Conservation (phyloP, 2,888 invertebrate genomes). For the Gryllus longicercus region DNA sequence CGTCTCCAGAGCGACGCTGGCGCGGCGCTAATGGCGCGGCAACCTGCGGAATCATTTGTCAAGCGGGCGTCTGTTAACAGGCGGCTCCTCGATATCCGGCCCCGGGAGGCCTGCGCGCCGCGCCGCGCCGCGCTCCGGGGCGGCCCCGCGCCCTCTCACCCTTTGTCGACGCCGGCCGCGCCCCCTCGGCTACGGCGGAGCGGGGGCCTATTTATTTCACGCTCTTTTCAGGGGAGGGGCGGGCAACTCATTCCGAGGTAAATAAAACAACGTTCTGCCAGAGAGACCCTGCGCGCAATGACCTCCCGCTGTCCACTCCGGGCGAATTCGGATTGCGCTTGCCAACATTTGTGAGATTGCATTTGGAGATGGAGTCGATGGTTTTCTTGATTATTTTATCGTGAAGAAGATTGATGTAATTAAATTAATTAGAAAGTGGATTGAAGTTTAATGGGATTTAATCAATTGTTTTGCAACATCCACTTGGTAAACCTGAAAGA, state of each 20-base stretch:
- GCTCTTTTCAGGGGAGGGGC: neutral
- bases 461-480: too few relatives aligned
- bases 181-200: neutral
- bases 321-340: too few relatives aligned
- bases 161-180: neutral
- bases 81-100: neutral
- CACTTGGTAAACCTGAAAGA: too few relatives aligned
- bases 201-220: neutral
- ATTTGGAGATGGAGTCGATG: too few relatives aligned
- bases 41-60: conserved; percentile 17
- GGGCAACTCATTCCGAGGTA: neutral
- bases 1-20: neutral
- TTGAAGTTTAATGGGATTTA: too few relatives aligned
- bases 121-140: neutral
- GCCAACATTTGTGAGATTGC: too few relatives aligned
- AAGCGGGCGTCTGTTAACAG: neutral
- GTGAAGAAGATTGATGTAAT: too few relatives aligned
- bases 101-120: neutral
- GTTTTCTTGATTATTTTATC: too few relatives aligned
- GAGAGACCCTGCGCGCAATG: neutral
- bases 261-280: neutral
- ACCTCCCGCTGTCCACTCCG: too few relatives aligned
- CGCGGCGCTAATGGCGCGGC: neutral
- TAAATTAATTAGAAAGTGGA: too few relatives aligned
- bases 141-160: too few relatives aligned